phyloP scores from a whole-genome alignment of 2,113 vertebrate species.

The Okapia johnstoni region DNA sequence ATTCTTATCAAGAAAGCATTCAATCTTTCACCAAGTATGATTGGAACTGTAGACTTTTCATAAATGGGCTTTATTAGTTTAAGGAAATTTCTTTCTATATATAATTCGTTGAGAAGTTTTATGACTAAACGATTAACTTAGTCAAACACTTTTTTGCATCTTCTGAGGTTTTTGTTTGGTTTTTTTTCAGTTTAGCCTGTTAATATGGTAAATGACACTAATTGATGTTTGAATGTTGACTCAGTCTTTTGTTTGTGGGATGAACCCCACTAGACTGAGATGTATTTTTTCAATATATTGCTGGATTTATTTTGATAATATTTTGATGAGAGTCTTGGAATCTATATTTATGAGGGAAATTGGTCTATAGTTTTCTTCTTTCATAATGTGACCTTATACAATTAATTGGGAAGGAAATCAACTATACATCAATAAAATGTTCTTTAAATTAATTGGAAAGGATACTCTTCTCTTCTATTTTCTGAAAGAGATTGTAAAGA shows the following conservation, averaged over 20 bases:
- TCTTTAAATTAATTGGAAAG: not conserved
- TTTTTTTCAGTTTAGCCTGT: not conserved
- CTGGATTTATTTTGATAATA: not conserved
- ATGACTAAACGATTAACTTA: not conserved
- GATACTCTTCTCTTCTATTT: not conserved
- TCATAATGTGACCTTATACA: not conserved
- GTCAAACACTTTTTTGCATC: not conserved
- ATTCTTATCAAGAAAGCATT: not conserved
- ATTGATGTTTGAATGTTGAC: not conserved
- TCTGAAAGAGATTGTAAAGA: not conserved
- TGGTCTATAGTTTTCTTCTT: not conserved
- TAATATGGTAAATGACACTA: not conserved
- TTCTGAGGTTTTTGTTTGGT: not conserved
- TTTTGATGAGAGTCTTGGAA: not conserved
- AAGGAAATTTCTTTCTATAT: not conserved
- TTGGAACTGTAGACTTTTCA: not conserved
- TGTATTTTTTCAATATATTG: not conserved
- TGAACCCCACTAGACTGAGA: not conserved
- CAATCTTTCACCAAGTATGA: not conserved
- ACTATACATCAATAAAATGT: fast-evolving
- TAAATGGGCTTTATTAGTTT: not conserved
- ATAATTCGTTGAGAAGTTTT: not conserved
- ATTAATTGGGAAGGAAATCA: not conserved
- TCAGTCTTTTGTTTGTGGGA: not conserved
- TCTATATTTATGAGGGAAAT: not conserved